These are phyloP conservation scores for Pemphredon lugubris DNA, from an alignment of 2,888 invertebrate species.

Conservation along the genomic window DNA sequence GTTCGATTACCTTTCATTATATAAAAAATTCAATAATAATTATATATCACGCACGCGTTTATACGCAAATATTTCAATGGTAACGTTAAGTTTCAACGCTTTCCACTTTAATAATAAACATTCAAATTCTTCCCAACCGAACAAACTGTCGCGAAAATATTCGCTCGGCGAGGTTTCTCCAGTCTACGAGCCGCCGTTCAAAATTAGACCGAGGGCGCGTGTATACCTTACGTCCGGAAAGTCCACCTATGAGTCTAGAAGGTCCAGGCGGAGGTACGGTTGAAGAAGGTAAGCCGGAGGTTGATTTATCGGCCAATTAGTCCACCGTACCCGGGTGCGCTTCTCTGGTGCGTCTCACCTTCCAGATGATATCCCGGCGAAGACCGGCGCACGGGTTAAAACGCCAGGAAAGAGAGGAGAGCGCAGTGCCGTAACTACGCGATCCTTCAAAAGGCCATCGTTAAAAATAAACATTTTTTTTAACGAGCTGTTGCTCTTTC, in stretches of 20 bases:
- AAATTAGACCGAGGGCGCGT: constrained; percentile 55
- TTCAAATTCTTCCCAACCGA: too few species aligned
- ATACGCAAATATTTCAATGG: too few species aligned
- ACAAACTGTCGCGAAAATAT: too few species aligned
- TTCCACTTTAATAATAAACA: too few species aligned
- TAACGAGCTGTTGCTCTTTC: too few species aligned
- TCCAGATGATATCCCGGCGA: constrained; percentile 75
- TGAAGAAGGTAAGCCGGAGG: constrained; percentile 75
- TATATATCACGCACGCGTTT: too few species aligned
- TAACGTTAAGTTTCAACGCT: too few species aligned
- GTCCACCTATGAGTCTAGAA: constrained; percentile 62
- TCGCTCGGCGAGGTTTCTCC: too few species aligned
- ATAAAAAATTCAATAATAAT: too few species aligned
- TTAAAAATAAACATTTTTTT: too few species aligned
- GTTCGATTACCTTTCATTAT: too few species aligned
- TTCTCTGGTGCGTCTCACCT: constrained; percentile 78
- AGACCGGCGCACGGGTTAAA: constrained; percentile 63
- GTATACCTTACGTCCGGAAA: constrained; percentile 56
- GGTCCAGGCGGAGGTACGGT: constrained; percentile 53
- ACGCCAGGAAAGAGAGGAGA: constrained; percentile 38
- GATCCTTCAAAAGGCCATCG: constrained; percentile 42
- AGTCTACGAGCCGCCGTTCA: too few species aligned
- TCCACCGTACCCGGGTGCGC: constrained; percentile 79
- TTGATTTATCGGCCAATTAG: constrained; percentile 81
- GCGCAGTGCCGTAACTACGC: constrained; percentile 58